Percentiles rank a stretch among this genome's conserved stretches.
phyloP scores from a whole-genome alignment of 2,888 invertebrate species.

The Acrocyrtus sp. region DNA sequence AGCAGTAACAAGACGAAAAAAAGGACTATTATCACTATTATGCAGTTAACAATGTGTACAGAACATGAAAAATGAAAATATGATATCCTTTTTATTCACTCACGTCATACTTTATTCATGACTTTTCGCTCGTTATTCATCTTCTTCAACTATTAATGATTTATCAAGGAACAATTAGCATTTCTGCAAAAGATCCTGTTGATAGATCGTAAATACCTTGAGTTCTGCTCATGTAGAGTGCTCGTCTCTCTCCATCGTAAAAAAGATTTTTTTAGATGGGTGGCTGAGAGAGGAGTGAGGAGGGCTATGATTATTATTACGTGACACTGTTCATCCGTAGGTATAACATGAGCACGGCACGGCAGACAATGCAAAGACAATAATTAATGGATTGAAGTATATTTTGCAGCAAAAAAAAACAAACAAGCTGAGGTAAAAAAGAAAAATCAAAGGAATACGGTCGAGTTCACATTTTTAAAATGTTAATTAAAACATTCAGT shows the following conservation, averaged over 20 bases:
- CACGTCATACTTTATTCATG: not conserved
- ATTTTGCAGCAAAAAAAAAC: too few species aligned
- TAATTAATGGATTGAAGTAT: too few species aligned
- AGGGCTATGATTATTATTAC: not conserved
- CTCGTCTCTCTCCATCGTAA: not conserved
- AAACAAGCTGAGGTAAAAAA: too few species aligned
- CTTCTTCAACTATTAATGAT: slow-evolving; percentile 1
- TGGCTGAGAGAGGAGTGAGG: not conserved
- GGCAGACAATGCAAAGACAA: too few species aligned
- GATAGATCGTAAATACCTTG: slow-evolving; percentile 29
- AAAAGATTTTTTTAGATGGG: not conserved
- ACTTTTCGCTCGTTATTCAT: slow-evolving; percentile 5
- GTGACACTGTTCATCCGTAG: too few species aligned
- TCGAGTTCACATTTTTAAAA: too few species aligned
- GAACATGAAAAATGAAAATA: not conserved
- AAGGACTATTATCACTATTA: not conserved
- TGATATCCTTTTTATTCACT: not conserved
- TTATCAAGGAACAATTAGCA: slow-evolving; percentile 33
- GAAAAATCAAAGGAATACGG: too few species aligned
- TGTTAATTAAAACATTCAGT: too few species aligned
- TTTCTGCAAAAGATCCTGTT: slow-evolving; percentile 30
- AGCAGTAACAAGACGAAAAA: not conserved
- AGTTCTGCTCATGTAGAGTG: not conserved
- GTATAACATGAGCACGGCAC: too few species aligned
- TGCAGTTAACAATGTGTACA: too few species aligned